Evolutionary conservation across 1,140 invertebrate genomes (phyloP).

Genomic region (Mesaphorura yosii): DNA sequence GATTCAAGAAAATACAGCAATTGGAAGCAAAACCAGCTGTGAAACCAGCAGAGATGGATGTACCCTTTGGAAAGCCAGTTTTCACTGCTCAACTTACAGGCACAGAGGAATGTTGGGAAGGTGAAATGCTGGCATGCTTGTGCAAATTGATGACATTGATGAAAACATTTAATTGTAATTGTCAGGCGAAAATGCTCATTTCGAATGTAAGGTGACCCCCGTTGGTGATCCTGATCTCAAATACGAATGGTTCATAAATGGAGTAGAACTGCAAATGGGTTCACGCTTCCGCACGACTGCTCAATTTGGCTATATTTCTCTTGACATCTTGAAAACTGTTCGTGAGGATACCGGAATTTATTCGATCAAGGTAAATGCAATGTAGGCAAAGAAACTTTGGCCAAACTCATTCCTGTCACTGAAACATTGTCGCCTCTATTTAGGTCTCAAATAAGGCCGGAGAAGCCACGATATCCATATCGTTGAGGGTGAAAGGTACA

Average conservation of each 20-base stretch:
- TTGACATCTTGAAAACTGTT: conserved; percentile 79
- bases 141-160: no score
- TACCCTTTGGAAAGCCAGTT: conserved; percentile 78
- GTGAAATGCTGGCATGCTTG: no score
- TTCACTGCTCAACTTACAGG: conserved; percentile 80
- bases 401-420: no score
- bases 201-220: conserved; percentile 90
- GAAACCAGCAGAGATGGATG: conserved; percentile 46
- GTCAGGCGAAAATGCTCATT: conserved; percentile 89
- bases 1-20: conserved; percentile 81
- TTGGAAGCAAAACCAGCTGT: conserved; percentile 66
- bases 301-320: conserved; percentile 86
- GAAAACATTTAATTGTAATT: no score
- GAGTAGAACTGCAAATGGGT: conserved; percentile 79
- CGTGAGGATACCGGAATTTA: conserved; percentile 83
- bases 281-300: conserved; percentile 77
- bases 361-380: conserved; percentile 85
- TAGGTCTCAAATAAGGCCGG: conserved; percentile 78
- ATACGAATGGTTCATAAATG: conserved; percentile 92
- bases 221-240: conserved; percentile 79
- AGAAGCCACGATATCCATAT: conserved; percentile 78
- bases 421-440: no score
- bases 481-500: conserved; percentile 63
- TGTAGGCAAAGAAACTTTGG: no score
- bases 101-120: conserved; percentile 83